These are phyloP conservation scores for Aplysia californica DNA, from an alignment of 1,140 invertebrate genomes.

Conservation along the genomic window DNA sequence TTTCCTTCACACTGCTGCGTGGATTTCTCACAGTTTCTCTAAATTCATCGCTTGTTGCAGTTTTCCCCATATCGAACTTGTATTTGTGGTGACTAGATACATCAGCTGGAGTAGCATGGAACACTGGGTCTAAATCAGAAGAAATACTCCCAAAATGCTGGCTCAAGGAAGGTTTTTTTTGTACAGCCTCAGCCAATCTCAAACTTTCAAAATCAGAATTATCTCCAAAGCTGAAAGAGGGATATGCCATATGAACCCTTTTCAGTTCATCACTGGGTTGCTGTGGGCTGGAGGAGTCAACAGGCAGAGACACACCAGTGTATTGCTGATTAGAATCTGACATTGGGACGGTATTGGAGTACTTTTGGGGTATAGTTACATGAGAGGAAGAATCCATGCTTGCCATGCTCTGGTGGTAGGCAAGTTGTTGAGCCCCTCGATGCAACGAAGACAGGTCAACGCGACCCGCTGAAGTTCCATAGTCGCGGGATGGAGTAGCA, in stretches of 20 bases:
- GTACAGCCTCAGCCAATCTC: no score
- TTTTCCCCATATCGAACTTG: no score
- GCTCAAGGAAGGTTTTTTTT: constrained; percentile 4
- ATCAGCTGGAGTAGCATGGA: constrained; percentile 3
- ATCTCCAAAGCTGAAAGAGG: no score
- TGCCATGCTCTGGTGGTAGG: constrained; percentile 3
- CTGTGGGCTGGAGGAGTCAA: no score
- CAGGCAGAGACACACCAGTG: no score
- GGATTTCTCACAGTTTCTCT: neutral
- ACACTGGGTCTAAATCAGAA: constrained; percentile 18
- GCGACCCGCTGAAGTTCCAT: neutral
- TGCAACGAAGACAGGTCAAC: neutral
- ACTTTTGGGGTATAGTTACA: no score
- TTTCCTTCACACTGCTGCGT: neutral
- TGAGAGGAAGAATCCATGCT: no score
- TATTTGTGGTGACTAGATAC: constrained; percentile 5
- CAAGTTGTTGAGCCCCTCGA: neutral
- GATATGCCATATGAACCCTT: no score
- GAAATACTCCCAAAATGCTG: neutral
- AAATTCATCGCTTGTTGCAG: neutral
- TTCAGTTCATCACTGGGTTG: no score
- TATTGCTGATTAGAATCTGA: no score
- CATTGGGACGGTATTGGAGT: neutral
- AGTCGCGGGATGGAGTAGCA: constrained; percentile 6
- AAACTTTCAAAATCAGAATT: no score